Base-by-base conservation (phyloP, 37 sponge, comb jelly and placozoan species). In the Tethya wilhelma region DNA sequence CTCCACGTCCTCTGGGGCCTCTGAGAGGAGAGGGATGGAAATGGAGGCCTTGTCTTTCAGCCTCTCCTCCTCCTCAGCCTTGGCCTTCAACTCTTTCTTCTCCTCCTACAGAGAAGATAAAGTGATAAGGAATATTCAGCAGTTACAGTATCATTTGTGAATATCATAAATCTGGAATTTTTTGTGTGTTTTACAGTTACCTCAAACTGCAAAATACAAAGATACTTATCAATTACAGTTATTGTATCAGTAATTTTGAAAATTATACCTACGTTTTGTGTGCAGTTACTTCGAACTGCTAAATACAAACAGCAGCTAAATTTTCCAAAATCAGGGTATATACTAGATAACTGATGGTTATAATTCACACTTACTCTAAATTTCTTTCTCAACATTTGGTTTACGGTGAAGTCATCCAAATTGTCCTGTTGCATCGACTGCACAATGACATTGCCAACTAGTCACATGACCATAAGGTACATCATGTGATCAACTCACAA, bases 381-480 rank as follows among this genome's bases (percentile, higher is more conserved):
- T 63, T 75, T 82, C 46, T 92, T 92, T 46, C 98, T 74, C 22
- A 92, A 33, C 67, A 89, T 8, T 46, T 92, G 93, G 68, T 97
- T 97, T 8, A 95, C 36, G 20, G 65, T 44, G 53, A 86, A 97
- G 63, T 97, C 95, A 78, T 97, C 95, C 72, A 79, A 75, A 59
- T 79, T 88, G 37, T 69, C 80, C 31, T 94, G 87, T 49, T 93
- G 90, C 57, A 86, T 45, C 37, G 39, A 77, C 98, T 97, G 79
- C 8, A 62, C 64, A 49, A 49, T 49, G 53, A 49, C 14, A 49
- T 49, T 49, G 14, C n/a, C n/a, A n/a, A n/a, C n/a, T 28, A 58
- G 4, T 4, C 14, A 28, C 4, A n/a, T 28, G 6, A 58, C 6
- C 59, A 58, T 9, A 4, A 28, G 12, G 26, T 9, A 9, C 5